Percentiles rank a stretch among this genome's conserved stretches.
Conservation (phyloP, 2,797 vertebrate genomes). For the Lutra lutra region DNA sequence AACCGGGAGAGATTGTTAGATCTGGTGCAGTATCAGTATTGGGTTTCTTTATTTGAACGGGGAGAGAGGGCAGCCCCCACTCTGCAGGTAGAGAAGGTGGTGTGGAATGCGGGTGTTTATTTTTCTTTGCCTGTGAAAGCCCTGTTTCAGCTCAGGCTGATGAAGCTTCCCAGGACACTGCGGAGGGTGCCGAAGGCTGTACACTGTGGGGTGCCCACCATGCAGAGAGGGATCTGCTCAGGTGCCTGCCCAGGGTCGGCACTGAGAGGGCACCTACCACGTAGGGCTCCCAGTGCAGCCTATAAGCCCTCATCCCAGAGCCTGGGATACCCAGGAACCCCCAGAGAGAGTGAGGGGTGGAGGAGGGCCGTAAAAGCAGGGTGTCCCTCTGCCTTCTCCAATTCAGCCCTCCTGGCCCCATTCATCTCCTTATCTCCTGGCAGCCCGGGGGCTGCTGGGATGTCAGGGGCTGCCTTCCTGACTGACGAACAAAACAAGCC, state of each 20-base stretch:
- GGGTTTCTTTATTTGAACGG: constrained; percentile 76
- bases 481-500: constrained; percentile 85
- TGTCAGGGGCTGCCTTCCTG: constrained; percentile 84
- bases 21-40: constrained; percentile 73
- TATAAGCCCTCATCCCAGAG: background rate
- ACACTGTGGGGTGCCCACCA: background rate
- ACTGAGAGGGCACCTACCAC: constrained; percentile 68
- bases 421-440: constrained; percentile 85
- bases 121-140: constrained; percentile 74
- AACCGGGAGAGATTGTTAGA: constrained; percentile 56
- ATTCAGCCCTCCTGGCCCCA: constrained; percentile 77
- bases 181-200: background rate
- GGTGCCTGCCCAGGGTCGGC: constrained; percentile 51
- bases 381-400: constrained; percentile 65
- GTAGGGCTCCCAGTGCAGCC: background rate
- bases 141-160: constrained; percentile 59
- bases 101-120: constrained; percentile 78
- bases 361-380: constrained; percentile 64
- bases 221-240: background rate
- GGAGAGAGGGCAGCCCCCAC: constrained; percentile 66
- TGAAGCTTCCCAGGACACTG: constrained; percentile 68
- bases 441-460: constrained; percentile 83
- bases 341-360: constrained; percentile 63
- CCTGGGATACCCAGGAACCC: background rate
- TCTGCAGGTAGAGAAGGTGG: constrained; percentile 73